phyloP scores from a whole-genome alignment of 2,113 vertebrate species.

The Pandion haliaetus region DNA sequence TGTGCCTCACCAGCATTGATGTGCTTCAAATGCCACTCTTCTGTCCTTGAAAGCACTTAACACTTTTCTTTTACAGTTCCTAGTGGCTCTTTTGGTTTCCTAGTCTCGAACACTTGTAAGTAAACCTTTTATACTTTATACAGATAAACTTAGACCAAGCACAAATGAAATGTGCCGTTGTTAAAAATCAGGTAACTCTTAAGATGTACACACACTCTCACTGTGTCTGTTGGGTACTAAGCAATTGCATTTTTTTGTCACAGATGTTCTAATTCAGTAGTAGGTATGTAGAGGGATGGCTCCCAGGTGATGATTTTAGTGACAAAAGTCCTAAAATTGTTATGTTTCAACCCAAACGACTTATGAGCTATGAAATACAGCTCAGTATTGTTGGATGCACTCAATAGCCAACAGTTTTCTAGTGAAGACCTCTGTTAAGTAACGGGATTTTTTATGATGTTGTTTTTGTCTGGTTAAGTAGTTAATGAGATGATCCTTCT shows the following conservation, averaged over 20 bases:
- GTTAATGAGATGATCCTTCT: neutral
- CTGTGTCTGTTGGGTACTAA: neutral
- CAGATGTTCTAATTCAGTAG: neutral
- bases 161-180: neutral
- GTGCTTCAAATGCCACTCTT: neutral
- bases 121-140: neutral
- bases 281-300: neutral
- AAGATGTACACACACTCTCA: too few species aligned
- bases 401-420: neutral
- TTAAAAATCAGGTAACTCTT: neutral
- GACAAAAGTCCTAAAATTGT: neutral
- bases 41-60: neutral
- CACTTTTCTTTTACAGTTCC: neutral
- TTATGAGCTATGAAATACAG: neutral
- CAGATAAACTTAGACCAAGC: neutral
- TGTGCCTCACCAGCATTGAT: neutral
- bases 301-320: neutral
- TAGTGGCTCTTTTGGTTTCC: neutral
- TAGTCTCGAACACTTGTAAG: neutral
- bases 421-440: neutral
- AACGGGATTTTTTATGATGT: neutral
- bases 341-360: neutral
- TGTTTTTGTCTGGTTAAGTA: neutral
- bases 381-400: neutral
- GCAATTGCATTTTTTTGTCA: neutral